Evolutionary conservation across 2,888 invertebrate species (phyloP).

Genomic region (Calephelis perditalis): DNA sequence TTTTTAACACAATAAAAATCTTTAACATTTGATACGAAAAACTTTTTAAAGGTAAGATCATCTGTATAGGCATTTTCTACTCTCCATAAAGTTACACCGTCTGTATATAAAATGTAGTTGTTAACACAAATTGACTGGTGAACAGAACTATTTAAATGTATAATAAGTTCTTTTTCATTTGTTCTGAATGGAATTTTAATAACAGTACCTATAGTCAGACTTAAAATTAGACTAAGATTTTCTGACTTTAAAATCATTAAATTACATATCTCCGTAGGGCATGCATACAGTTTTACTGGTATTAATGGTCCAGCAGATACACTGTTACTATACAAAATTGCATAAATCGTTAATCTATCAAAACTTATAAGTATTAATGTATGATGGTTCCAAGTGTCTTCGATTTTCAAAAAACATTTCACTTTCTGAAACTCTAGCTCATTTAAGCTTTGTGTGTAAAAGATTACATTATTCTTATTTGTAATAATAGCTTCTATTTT

Average conservation of each 20-base stretch:
- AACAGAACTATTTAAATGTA: slow-evolving; percentile 54
- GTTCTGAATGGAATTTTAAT: slow-evolving; percentile 40
- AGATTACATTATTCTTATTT: not conserved
- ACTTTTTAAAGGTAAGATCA: slow-evolving; percentile 41
- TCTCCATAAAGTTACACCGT: slow-evolving; percentile 57
- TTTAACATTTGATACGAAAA: slow-evolving; percentile 48
- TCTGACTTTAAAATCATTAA: slow-evolving; percentile 38
- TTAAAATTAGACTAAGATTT: slow-evolving; percentile 40
- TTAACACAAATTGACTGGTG: slow-evolving; percentile 40
- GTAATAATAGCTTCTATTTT: not conserved
- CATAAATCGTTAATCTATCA: slow-evolving; percentile 43
- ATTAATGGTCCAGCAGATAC: slow-evolving; percentile 31
- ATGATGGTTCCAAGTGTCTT: slow-evolving; percentile 23
- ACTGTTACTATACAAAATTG: slow-evolving; percentile 38
- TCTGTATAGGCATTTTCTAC: slow-evolving; percentile 41
- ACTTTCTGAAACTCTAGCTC: slow-evolving; percentile 28
- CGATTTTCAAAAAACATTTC: slow-evolving; percentile 24
- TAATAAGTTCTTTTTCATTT: slow-evolving; percentile 28
- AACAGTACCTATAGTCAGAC: slow-evolving; percentile 51
- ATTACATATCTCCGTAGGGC: slow-evolving; percentile 50
- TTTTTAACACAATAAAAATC: slow-evolving; percentile 48
- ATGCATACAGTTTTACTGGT: slow-evolving; percentile 44
- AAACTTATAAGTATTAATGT: slow-evolving; percentile 34
- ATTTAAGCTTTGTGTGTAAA: slow-evolving; percentile 1
- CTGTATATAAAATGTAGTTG: slow-evolving; percentile 49